Conservation (phyloP, 2,888 invertebrate genomes). For the Stramonita haemastoma region DNA sequence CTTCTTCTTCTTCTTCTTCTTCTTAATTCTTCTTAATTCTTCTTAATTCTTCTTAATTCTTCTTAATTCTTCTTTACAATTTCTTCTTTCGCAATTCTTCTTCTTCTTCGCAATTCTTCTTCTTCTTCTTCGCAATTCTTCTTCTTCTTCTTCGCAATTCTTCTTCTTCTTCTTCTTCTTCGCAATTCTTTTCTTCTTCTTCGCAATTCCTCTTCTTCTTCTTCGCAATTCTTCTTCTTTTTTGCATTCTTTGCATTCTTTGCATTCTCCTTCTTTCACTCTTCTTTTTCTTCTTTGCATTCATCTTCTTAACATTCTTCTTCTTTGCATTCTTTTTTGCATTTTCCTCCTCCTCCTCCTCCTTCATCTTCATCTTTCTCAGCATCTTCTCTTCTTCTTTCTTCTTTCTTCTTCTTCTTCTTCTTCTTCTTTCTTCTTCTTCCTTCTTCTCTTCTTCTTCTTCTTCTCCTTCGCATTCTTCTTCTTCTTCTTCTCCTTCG, state of each 20-base stretch:
- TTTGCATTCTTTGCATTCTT: no score
- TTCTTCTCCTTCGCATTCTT: neutral
- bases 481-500: no score
- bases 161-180: neutral
- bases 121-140: no score
- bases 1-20: neutral
- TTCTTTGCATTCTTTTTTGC: neutral
- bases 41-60: neutral
- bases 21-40: neutral
- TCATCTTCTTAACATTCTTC: neutral
- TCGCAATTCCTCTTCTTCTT: neutral
- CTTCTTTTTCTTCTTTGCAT: constrained; percentile 12
- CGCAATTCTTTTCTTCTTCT: neutral
- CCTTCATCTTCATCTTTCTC: neutral
- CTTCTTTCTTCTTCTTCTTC: neutral
- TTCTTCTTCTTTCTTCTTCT: neutral
- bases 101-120: no score
- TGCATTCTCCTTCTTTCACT: neutral
- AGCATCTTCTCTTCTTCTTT: neutral
- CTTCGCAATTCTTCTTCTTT: constrained; percentile 3
- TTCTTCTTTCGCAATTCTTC: constrained; percentile 1
- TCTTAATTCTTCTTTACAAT: neutral
- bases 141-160: neutral
- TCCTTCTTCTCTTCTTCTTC: neutral
- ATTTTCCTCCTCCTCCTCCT: neutral